Percentiles rank a stretch among this genome's conserved stretches.
Evolutionary conservation across 1,140 invertebrate genomes (phyloP).

Genomic region (Neuroterus valhalla): DNA sequence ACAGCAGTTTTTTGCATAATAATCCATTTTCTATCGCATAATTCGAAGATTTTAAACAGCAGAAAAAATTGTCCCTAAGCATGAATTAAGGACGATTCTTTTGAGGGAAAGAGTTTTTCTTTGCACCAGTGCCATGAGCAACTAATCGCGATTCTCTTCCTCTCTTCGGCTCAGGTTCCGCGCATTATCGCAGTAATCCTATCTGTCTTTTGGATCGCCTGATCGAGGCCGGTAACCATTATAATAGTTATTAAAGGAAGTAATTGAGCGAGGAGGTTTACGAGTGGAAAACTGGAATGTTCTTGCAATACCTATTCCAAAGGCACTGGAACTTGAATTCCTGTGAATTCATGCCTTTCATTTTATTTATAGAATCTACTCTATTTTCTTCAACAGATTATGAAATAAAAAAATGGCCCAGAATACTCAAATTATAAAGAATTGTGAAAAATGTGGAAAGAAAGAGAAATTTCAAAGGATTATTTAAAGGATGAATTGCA

Average conservation of each 20-base stretch:
- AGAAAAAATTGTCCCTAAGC: too few relatives aligned
- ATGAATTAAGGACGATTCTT: neutral
- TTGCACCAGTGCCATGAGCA: neutral
- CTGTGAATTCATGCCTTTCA: slow-evolving; percentile 12
- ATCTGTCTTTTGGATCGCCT: slow-evolving; percentile 29
- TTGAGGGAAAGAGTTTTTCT: slow-evolving; percentile 10
- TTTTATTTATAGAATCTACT: slow-evolving; percentile 17
- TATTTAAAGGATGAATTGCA: too few relatives aligned
- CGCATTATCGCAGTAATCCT: slow-evolving; percentile 29
- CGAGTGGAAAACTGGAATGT: slow-evolving; percentile 22
- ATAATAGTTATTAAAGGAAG: slow-evolving; percentile 30
- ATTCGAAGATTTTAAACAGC: too few relatives aligned
- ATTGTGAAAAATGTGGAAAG: too few relatives aligned
- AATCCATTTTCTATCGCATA: too few relatives aligned
- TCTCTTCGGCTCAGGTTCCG: slow-evolving; percentile 17
- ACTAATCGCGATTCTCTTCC: slow-evolving; percentile 26
- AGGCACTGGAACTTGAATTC: slow-evolving; percentile 15
- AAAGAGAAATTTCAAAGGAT: too few relatives aligned
- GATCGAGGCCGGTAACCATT: slow-evolving; percentile 27
- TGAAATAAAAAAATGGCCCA: too few relatives aligned
- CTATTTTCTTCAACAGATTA: neutral
- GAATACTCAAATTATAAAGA: too few relatives aligned
- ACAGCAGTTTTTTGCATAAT: too few relatives aligned
- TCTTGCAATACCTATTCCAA: slow-evolving; percentile 6
- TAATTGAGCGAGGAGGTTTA: slow-evolving; percentile 28